Base-by-base conservation (phyloP, 2,113 vertebrate genomes). In the Ammodytes dubius region DNA sequence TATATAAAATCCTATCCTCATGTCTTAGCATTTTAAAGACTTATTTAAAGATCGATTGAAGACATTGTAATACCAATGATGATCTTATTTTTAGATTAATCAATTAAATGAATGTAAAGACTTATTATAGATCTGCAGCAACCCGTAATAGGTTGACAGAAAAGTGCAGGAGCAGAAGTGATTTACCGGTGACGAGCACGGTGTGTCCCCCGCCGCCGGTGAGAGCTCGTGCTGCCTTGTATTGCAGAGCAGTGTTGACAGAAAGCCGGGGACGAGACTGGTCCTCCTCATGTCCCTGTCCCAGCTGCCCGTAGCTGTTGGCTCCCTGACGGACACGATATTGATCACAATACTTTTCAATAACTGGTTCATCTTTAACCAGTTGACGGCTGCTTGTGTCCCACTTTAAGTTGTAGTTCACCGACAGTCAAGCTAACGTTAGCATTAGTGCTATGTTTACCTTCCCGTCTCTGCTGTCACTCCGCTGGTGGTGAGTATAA, bases 221-320 rank as follows among this genome's bases (percentile, higher is more conserved):
- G 45, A 99, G 77, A 14, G 74, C 86, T 77, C 74, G 91, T 46
- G 96, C 19, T 5, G 65, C 75, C 45, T 6, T 39, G n/a, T 39
- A 4, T 5, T 69, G 81, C 0, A 92, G 67, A 1, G 87, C 74
- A 3, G 82, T 50, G 53, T 13, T 73, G 49, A 92, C 83, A 71
- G 84, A 91, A 87, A 86, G 7, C 71, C 73, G 91, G 17, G 97
- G 97, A 56, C 88, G 72, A 14, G 92, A 46, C 64, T 91, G 90
- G 90, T 99, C 97, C 82, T 97, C 96, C 76, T 85, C 95, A 91
- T 97, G 94, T 47, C 95, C 96, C 80, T 95, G 95, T 35, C 97
- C 97, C 84, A 98, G 96, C 53, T 99, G 98, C 13, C 97, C 98
- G 19, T 96, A 96, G 90, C 97, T 98, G 93, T 99, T 99, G 15